Conservation (phyloP, 1,140 invertebrate genomes). For the Drosophila oshimai region DNA sequence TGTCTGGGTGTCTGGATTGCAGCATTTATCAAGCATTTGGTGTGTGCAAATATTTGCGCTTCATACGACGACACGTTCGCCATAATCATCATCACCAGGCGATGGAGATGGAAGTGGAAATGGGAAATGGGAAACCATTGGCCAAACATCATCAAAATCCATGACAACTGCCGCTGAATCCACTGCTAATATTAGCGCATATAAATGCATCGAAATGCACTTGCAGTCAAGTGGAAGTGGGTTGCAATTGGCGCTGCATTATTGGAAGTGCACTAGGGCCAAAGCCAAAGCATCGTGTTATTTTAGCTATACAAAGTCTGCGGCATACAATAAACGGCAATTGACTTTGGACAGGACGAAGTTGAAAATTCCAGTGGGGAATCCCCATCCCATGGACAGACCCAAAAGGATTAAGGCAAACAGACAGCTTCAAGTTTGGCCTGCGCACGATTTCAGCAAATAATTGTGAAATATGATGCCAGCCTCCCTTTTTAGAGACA, state of each 20-base stretch:
- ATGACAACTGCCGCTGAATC: conserved; percentile 15
- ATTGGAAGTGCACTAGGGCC: conserved; percentile 41
- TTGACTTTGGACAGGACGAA: conserved; percentile 62
- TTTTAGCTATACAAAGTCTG: conserved; percentile 82
- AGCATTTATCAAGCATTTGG: conserved; percentile 76
- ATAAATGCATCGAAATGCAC: conserved; percentile 76
- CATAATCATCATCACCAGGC: conserved; percentile 18
- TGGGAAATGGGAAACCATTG: conserved; percentile 38
- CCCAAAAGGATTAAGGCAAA: conserved; percentile 48
- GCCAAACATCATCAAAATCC: conserved; percentile 78
- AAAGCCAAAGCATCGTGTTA: conserved; percentile 69
- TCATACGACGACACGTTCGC: conserved; percentile 68
- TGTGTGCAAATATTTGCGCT: conserved; percentile 74
- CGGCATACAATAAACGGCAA: conserved; percentile 73
- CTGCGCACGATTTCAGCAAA: conserved; percentile 31
- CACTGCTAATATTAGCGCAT: conserved; percentile 71
- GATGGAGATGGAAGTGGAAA: neutral
- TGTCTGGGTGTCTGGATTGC: conserved; percentile 51
- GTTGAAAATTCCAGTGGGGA: conserved; percentile 19
- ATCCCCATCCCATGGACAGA: too few species aligned
- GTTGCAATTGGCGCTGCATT: conserved; percentile 32
- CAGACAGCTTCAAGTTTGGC: conserved; percentile 29
- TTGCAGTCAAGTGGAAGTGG: conserved; percentile 34
- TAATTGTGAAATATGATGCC: conserved; percentile 67
- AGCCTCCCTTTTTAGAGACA: too few species aligned